Evolutionary conservation across 1,140 invertebrate genomes (phyloP).

Genomic region (Hermetia illucens): DNA sequence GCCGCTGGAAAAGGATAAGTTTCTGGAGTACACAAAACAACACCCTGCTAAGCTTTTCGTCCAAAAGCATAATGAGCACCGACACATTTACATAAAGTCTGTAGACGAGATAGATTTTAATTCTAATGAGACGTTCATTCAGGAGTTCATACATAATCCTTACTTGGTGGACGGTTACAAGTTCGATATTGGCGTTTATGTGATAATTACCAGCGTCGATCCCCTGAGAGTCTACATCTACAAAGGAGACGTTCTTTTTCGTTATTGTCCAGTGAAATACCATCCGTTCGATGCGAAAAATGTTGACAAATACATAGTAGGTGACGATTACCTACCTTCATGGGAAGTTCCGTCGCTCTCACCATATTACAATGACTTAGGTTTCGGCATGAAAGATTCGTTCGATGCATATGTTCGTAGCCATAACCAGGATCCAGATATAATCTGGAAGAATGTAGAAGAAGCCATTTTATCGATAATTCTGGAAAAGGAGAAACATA

Average conservation of each 20-base stretch:
- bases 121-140: constrained; percentile 70
- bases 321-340: constrained; percentile 85
- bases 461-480: constrained; percentile 61
- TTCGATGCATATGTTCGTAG: constrained; percentile 66
- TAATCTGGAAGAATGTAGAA: constrained; percentile 71
- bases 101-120: constrained; percentile 56
- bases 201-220: constrained; percentile 79
- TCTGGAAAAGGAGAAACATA: constrained; percentile 57
- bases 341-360: constrained; percentile 83
- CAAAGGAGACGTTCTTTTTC: constrained; percentile 75
- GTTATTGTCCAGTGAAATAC: constrained; percentile 86
- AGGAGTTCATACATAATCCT: constrained; percentile 76
- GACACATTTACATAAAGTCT: constrained; percentile 68
- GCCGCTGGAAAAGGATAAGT: constrained; percentile 56
- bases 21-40: constrained; percentile 51
- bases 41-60: constrained; percentile 69
- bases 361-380: constrained; percentile 58
- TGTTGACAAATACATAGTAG: constrained; percentile 85
- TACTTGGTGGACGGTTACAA: constrained; percentile 75
- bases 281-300: constrained; percentile 74
- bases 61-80: constrained; percentile 84
- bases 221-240: constrained; percentile 82
- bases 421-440: constrained; percentile 50
- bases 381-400: constrained; percentile 74
- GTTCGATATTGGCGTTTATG: constrained; percentile 95